phyloP scores from a whole-genome alignment of 2,888 invertebrate genomes.

The Amphipoea oculea region DNA sequence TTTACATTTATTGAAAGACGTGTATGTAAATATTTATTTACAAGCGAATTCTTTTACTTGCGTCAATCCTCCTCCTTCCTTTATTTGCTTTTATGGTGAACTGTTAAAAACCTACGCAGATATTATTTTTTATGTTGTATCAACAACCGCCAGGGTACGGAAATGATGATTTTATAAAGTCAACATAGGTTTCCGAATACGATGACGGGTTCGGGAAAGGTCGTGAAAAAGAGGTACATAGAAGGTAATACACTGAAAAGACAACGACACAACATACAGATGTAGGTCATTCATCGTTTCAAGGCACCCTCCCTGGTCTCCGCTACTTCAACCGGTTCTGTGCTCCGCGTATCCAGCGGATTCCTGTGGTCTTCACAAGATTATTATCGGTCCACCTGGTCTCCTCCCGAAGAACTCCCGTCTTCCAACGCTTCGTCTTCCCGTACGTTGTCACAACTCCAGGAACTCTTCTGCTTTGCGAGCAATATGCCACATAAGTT shows the following conservation, averaged over 20 bases:
- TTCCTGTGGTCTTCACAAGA: too few relatives aligned
- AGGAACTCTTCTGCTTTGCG: too few relatives aligned
- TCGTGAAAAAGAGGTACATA: background rate
- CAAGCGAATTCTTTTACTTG: slow-evolving; percentile 12
- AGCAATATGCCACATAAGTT: too few relatives aligned
- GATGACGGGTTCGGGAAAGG: background rate
- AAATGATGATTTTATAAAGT: background rate
- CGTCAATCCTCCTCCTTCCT: slow-evolving; percentile 26
- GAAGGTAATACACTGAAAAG: background rate
- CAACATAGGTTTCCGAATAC: background rate
- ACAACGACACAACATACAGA: background rate
- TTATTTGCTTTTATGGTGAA: slow-evolving; percentile 34
- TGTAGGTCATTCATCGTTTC: too few relatives aligned
- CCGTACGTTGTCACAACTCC: too few relatives aligned
- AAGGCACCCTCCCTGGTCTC: too few relatives aligned
- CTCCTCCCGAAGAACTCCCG: too few relatives aligned
- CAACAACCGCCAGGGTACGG: background rate
- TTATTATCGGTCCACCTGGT: too few relatives aligned
- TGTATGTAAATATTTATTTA: slow-evolving; percentile 38
- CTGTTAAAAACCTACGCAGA: slow-evolving; percentile 31
- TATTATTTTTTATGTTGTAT: slow-evolving; percentile 13
- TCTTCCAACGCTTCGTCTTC: too few relatives aligned
- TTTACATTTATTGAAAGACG: slow-evolving; percentile 30
- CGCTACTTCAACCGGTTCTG: too few relatives aligned
- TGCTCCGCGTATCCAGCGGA: too few relatives aligned